Evolutionary conservation across 2,888 invertebrate genomes (phyloP).

Genomic region (Himalopsyche kuldschensis): DNA sequence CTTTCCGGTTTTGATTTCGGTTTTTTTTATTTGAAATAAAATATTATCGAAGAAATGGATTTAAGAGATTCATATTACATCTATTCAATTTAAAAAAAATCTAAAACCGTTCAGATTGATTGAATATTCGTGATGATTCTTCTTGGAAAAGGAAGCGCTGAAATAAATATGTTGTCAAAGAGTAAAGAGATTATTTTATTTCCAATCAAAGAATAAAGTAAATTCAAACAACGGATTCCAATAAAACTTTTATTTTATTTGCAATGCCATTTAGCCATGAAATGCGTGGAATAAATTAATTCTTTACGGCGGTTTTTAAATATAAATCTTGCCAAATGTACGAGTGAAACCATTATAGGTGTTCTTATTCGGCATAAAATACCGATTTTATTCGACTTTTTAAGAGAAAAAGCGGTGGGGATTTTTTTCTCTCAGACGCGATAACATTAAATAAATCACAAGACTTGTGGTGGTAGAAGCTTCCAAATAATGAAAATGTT

Average conservation of each 20-base stretch:
- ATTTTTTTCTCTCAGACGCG: background rate
- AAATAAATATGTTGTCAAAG: background rate
- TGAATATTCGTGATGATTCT: background rate
- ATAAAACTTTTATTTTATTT: background rate
- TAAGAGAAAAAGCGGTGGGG: background rate
- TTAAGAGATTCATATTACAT: too few species aligned
- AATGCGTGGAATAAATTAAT: constrained; percentile 4
- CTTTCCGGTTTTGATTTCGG: too few species aligned
- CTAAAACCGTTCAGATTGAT: too few species aligned
- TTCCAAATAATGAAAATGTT: background rate
- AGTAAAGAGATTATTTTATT: background rate
- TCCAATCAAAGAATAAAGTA: background rate
- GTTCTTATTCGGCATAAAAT: background rate
- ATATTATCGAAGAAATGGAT: too few species aligned
- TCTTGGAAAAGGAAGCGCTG: background rate
- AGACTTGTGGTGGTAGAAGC: background rate
- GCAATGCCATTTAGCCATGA: background rate
- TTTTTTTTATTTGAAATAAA: too few species aligned
- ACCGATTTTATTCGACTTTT: background rate
- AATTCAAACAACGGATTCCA: background rate
- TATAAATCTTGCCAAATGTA: background rate
- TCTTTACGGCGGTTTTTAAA: background rate
- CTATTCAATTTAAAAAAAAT: too few species aligned
- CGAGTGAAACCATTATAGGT: background rate
- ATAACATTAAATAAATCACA: background rate